Evolutionary conservation across 2,888 invertebrate genomes (phyloP).

Genomic region (Ophion ventricosus): DNA sequence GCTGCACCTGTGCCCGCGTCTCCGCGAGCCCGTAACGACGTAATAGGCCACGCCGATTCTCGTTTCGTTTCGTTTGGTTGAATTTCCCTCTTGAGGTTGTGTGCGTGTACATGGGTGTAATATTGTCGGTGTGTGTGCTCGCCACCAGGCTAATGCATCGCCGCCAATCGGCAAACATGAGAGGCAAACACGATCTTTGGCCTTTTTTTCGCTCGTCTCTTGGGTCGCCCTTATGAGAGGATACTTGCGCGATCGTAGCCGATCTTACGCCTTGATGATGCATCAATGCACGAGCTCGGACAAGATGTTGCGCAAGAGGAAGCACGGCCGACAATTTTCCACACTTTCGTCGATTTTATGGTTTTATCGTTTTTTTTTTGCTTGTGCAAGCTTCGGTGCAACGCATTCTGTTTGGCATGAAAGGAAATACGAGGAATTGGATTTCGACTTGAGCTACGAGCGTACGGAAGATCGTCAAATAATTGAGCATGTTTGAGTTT

Average conservation of each 20-base stretch:
- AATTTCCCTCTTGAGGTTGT: conserved; percentile 31
- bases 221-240: conserved; percentile 29
- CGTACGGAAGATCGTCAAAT: too few species aligned
- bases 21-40: conserved; percentile 71
- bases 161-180: conserved; percentile 33
- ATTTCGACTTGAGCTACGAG: too few species aligned
- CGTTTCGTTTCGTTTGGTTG: conserved; percentile 69
- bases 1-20: conserved; percentile 76
- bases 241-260: conserved; percentile 15
- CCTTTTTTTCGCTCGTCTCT: background rate
- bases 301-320: background rate
- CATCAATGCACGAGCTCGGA: background rate
- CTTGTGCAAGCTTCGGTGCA: background rate
- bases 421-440: too few species aligned
- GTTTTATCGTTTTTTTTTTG: background rate
- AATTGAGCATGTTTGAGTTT: too few species aligned
- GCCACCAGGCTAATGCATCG: conserved; percentile 22
- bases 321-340: conserved; percentile 8
- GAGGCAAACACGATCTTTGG: conserved; percentile 35
- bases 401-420: too few species aligned
- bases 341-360: background rate
- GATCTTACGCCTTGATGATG: conserved; percentile 18
- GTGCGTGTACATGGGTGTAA: background rate
- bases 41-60: conserved; percentile 71
- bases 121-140: background rate